Percentiles rank a stretch among this genome's conserved stretches.
These are phyloP conservation scores for Papilio machaon DNA, from an alignment of 1,140 invertebrate species.

Conservation along the genomic window DNA sequence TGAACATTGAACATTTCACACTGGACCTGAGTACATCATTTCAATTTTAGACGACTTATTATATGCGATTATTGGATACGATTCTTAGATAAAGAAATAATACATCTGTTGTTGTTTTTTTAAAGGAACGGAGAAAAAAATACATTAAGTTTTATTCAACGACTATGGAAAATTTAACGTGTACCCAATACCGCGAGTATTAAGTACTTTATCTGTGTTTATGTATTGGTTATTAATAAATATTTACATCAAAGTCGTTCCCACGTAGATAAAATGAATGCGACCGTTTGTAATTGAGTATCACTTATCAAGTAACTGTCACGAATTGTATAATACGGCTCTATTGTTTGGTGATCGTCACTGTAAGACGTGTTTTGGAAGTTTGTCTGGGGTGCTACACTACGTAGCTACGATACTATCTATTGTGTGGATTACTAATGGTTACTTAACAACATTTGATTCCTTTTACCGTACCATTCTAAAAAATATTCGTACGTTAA, in stretches of 20 bases:
- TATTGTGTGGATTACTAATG: background rate
- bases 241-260: slow-evolving; percentile 6
- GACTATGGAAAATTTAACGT: background rate
- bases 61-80: too few species aligned
- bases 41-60: too few species aligned
- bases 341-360: background rate
- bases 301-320: background rate
- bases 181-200: background rate
- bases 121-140: background rate
- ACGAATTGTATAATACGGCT: background rate
- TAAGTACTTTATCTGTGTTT: background rate
- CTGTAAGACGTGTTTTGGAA: background rate
- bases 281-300: background rate
- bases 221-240: slow-evolving; percentile 12
- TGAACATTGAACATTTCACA: too few species aligned
- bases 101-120: background rate
- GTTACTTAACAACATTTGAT: too few species aligned
- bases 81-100: too few species aligned
- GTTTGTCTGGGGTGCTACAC: background rate
- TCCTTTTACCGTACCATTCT: too few species aligned
- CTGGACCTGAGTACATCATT: too few species aligned
- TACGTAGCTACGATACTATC: background rate
- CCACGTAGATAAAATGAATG: background rate
- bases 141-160: background rate
- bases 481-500: too few species aligned